Percentiles rank a stretch among this genome's conserved stretches.
Conservation (phyloP, 2,797 vertebrate genomes). For the Erethizon dorsatum region DNA sequence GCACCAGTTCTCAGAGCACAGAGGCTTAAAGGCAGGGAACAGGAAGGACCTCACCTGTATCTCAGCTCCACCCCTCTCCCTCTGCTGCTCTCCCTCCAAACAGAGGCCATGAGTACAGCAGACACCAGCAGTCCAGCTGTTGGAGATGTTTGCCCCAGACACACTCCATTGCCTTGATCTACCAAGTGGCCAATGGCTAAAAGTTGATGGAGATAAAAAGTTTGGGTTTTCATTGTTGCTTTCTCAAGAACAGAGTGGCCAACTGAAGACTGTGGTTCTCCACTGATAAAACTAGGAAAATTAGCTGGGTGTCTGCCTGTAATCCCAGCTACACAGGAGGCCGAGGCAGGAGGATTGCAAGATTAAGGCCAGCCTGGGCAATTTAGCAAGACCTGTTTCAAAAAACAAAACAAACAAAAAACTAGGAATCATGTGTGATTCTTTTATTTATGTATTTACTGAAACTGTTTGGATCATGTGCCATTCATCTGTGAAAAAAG, state of each 20-base stretch:
- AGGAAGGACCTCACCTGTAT: neutral
- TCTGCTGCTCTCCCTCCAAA: neutral
- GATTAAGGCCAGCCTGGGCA: neutral
- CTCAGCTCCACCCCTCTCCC: neutral
- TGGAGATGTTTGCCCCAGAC: neutral
- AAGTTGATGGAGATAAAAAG: neutral
- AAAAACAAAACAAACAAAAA: neutral
- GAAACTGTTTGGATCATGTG: neutral
- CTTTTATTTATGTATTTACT: neutral
- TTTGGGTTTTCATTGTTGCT: neutral
- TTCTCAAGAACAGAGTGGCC: constrained; percentile 26
- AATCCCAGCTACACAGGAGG: neutral
- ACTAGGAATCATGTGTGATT: neutral
- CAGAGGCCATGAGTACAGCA: neutral
- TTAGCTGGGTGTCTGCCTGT: neutral
- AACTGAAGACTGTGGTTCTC: neutral
- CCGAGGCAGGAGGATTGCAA: neutral
- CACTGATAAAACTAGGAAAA: neutral
- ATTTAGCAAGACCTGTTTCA: too few relatives aligned
- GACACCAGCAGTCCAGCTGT: neutral
- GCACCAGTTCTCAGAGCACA: neutral
- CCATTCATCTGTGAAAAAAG: constrained; percentile 22
- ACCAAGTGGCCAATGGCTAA: neutral
- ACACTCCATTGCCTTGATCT: neutral
- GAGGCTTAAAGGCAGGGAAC: neutral